Evolutionary conservation across 2,888 invertebrate genomes (phyloP).

Genomic region (Dolomedes plantarius): DNA sequence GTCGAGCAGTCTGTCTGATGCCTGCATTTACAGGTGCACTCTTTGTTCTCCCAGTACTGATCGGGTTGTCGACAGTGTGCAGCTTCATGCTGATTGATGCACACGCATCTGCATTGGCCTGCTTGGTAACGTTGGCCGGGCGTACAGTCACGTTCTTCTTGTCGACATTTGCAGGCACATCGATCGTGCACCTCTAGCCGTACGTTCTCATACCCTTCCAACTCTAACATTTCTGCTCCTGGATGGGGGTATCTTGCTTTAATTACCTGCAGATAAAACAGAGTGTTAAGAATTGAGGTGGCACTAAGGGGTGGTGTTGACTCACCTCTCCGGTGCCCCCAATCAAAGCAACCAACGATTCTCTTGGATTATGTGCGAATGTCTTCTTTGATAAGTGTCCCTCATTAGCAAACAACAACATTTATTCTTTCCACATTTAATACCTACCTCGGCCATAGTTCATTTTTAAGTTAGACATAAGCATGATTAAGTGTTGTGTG

Average conservation of each 20-base stretch:
- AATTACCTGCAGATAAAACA: conserved; percentile 39
- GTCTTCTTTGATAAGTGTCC: too few species aligned
- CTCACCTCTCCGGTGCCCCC: too few species aligned
- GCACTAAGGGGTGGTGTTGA: too few species aligned
- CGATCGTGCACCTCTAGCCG: conserved; percentile 62
- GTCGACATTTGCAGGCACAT: conserved; percentile 53
- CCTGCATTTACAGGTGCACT: conserved; percentile 82
- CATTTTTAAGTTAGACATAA: too few species aligned
- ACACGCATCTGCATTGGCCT: conserved; percentile 81
- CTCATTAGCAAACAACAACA: too few species aligned
- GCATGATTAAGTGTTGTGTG: too few species aligned
- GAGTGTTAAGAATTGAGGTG: too few species aligned
- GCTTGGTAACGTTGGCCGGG: conserved; percentile 80
- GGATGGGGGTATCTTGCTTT: conserved; percentile 61
- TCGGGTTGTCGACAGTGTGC: conserved; percentile 80
- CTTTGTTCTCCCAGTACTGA: conserved; percentile 80
- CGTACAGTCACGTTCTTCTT: conserved; percentile 79
- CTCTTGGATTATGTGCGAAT: too few species aligned
- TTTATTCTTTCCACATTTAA: too few species aligned
- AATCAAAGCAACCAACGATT: too few species aligned
- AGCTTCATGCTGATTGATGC: conserved; percentile 81
- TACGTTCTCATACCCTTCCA: conserved; percentile 55
- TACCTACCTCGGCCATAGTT: too few species aligned
- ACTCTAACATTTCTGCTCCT: conserved; percentile 51
- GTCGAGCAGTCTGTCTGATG: conserved; percentile 80